Evolutionary conservation across 2,888 invertebrate genomes (phyloP).

Genomic region (Drosophila ustulata): DNA sequence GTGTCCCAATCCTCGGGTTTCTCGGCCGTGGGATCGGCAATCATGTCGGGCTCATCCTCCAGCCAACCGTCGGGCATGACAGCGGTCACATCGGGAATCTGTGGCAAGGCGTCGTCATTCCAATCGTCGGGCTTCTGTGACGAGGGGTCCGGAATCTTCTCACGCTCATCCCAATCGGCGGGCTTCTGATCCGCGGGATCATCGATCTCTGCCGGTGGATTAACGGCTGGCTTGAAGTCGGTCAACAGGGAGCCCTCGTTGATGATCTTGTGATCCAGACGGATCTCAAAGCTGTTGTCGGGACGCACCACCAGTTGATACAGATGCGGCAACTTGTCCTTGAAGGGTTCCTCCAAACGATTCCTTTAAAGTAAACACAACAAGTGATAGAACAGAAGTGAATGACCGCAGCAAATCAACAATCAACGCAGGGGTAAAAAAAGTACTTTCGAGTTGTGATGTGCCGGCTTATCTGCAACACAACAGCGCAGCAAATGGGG

Average conservation of each 20-base stretch:
- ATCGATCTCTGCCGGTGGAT: slow-evolving; percentile 97
- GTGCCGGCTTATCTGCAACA: slow-evolving; percentile 44
- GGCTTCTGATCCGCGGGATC: slow-evolving; percentile 95
- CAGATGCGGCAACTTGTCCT: slow-evolving; percentile 96
- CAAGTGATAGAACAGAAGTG: slow-evolving; percentile 22
- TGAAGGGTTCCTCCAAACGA: slow-evolving; percentile 93
- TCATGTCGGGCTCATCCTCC: slow-evolving; percentile 94
- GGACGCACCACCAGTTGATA: slow-evolving; percentile 92
- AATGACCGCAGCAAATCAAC: slow-evolving; percentile 39
- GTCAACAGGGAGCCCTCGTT: slow-evolving; percentile 94
- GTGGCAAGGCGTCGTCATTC: slow-evolving; percentile 97
- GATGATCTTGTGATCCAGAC: slow-evolving; percentile 92
- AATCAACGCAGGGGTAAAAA: slow-evolving; percentile 29
- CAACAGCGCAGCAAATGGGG: too few species aligned
- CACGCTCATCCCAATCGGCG: slow-evolving; percentile 98
- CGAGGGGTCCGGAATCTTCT: slow-evolving; percentile 95
- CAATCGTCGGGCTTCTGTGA: slow-evolving; percentile 97
- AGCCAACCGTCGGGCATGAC: slow-evolving; percentile 96
- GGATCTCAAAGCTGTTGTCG: slow-evolving; percentile 92
- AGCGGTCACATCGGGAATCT: slow-evolving; percentile 94
- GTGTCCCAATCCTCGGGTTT: slow-evolving; percentile 99
- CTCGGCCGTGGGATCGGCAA: slow-evolving; percentile 93
- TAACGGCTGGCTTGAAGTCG: slow-evolving; percentile 96
- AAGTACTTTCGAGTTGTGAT: slow-evolving; percentile 28
- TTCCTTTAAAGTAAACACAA: slow-evolving; percentile 85